These are phyloP conservation scores for Syngnathus scovelli DNA, from an alignment of 2,113 vertebrate genomes.

Conservation along the genomic window DNA sequence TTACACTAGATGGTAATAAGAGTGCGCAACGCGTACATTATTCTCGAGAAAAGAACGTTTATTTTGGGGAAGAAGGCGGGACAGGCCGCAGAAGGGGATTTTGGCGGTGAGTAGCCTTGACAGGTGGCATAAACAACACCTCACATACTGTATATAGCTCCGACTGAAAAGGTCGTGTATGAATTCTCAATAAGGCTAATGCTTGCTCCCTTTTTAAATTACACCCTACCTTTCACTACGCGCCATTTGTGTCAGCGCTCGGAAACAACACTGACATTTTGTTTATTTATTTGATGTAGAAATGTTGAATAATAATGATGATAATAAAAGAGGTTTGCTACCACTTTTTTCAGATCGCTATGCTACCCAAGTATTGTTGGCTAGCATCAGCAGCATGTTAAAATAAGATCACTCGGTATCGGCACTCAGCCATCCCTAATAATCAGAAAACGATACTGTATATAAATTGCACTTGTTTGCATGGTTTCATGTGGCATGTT, in stretches of 20 bases:
- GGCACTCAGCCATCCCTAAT: too few relatives aligned
- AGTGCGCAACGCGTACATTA: constrained; percentile 42
- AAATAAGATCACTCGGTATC: not conserved
- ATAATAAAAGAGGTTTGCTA: too few relatives aligned
- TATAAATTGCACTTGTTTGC: constrained; percentile 15
- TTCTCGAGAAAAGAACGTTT: constrained; percentile 44
- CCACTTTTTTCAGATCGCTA: too few relatives aligned
- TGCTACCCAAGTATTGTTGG: too few relatives aligned
- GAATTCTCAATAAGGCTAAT: constrained; percentile 22
- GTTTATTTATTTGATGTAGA: not conserved
- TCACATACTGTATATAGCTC: not conserved
- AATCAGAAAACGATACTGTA: too few relatives aligned
- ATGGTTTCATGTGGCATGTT: constrained; percentile 53
- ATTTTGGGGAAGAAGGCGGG: constrained; percentile 40
- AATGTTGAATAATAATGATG: not conserved
- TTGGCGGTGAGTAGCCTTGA: constrained; percentile 37
- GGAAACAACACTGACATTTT: not conserved
- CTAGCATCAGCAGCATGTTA: not conserved
- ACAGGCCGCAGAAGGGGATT: constrained; percentile 27
- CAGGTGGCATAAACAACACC: constrained; percentile 29
- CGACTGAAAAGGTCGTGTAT: constrained; percentile 9
- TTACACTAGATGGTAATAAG: constrained; percentile 44
- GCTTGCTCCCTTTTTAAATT: constrained; percentile 18
- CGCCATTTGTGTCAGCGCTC: constrained; percentile 2
- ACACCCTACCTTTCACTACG: constrained; percentile 7